Conservation (phyloP, 2,113 vertebrate genomes). For the Eclectus roratus region DNA sequence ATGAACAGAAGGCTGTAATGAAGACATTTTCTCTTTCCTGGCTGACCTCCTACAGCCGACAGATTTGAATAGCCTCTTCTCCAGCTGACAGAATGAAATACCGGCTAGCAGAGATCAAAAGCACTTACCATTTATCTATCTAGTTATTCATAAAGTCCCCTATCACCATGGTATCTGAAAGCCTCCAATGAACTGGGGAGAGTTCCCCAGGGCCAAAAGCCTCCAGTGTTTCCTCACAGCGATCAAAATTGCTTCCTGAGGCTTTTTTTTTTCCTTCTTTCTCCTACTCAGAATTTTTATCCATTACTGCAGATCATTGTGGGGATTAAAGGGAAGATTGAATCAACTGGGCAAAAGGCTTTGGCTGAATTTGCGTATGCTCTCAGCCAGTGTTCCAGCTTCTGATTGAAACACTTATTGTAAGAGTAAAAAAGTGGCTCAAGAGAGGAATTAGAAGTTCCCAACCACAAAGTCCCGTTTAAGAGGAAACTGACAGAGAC, state of each 20-base stretch:
- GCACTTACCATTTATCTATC: constrained; percentile 51
- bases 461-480: not conserved
- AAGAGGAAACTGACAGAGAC: not conserved
- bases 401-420: constrained; percentile 15
- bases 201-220: constrained; percentile 17
- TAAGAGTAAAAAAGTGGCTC: not conserved
- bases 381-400: not conserved
- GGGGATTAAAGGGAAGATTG: constrained; percentile 48
- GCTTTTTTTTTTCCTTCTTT: not conserved
- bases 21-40: constrained; percentile 59
- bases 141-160: constrained; percentile 34
- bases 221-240: constrained; percentile 44
- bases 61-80: constrained; percentile 61
- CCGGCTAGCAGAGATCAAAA: constrained; percentile 60
- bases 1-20: constrained; percentile 60
- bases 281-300: constrained; percentile 37
- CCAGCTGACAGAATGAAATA: constrained; percentile 59
- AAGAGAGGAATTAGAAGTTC: not conserved
- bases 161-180: constrained; percentile 52
- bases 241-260: constrained; percentile 46
- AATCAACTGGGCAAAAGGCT: constrained; percentile 32
- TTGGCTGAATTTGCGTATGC: constrained; percentile 29
- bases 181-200: constrained; percentile 24
- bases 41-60: constrained; percentile 53
- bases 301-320: constrained; percentile 33